phyloP scores from a whole-genome alignment of 2,888 invertebrate species.

The Eupithecia pulchellata region DNA sequence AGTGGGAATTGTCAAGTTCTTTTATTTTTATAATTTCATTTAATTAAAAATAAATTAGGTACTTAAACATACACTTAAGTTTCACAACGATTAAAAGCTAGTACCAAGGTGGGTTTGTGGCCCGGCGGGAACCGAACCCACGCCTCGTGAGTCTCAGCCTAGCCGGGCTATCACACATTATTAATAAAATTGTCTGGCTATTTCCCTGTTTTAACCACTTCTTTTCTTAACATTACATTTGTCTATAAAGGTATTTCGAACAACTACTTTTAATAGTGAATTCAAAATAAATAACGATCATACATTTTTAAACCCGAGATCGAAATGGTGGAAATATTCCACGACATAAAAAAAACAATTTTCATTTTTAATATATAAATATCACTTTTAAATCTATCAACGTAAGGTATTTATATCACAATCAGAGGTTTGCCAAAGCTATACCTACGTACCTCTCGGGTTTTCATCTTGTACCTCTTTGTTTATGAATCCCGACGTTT shows the following conservation, averaged over 20 bases:
- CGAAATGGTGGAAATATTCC: neutral
- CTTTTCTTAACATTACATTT: neutral
- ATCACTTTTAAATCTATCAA: constrained; percentile 2
- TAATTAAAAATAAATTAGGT: constrained; percentile 6
- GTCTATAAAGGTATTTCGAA: neutral
- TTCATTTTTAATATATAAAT: neutral
- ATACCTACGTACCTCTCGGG: neutral
- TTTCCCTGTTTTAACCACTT: neutral
- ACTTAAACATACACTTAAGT: neutral
- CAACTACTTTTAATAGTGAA: neutral
- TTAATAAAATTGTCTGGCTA: neutral
- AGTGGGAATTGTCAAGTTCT: neutral
- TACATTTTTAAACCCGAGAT: neutral
- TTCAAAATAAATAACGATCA: neutral
- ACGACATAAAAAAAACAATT: neutral
- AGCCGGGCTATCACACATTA: constrained; percentile 1
- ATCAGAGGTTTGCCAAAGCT: neutral
- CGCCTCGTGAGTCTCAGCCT: neutral
- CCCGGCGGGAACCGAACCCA: constrained; percentile 6
- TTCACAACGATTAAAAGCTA: constrained; percentile 9
- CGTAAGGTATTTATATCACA: neutral
- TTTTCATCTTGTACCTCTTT: neutral
- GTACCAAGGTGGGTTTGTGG: constrained; percentile 10
- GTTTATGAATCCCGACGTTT: neutral
- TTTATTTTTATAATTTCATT: constrained; percentile 4